Base-by-base conservation (phyloP, 2,888 invertebrate species). In the Mycalesis mineus region DNA sequence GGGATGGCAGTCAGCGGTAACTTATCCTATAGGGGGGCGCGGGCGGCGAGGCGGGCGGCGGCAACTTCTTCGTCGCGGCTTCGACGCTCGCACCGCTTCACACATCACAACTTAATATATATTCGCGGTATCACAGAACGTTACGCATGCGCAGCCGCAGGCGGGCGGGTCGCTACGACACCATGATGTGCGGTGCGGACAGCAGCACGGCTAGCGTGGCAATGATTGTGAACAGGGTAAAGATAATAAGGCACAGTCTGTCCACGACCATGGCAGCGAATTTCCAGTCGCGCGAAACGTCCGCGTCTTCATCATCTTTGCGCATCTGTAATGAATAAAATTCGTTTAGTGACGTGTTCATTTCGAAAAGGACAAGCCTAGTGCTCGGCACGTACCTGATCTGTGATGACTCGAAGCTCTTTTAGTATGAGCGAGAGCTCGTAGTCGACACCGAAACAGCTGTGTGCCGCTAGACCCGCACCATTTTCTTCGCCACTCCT, bases 241-340 rank as follows among this genome's bases (percentile, higher is more conserved):
- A 98, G 93, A 98, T 95, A 93, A 98, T 97, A 94, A 98, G 96
- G 95, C 98, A 98, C 94, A 98, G 94, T 93, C 98, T 95, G 94
- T 98, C 98, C 92, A 98, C 97, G 92, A 98, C 98, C 97, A 98
- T 98, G 91, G 98, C 98, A 90, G 98, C 98, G 92, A 98, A 98
- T 92, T 98, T 98, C 98, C 98, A 98, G 94, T 98, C 98, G 92
- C 96, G 96, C 88, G 97, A 95, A 87, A 97, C 93, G 90, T 96
- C 97, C 88, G 95, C 94, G 79, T 96, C 95, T 88, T 97, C 96
- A 90, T 98, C 98, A 84, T 97, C 97, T 89, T 96, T 95, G 87
- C 96, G 95, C 92, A 98, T 93, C 92, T 97, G 94, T 29, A 84
- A 84, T 68, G 60, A 68, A 37, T 47, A 9, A 55, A 37, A 37